Evolutionary conservation across 2,888 invertebrate genomes (phyloP).

Genomic region (Dasypogon diadema): DNA sequence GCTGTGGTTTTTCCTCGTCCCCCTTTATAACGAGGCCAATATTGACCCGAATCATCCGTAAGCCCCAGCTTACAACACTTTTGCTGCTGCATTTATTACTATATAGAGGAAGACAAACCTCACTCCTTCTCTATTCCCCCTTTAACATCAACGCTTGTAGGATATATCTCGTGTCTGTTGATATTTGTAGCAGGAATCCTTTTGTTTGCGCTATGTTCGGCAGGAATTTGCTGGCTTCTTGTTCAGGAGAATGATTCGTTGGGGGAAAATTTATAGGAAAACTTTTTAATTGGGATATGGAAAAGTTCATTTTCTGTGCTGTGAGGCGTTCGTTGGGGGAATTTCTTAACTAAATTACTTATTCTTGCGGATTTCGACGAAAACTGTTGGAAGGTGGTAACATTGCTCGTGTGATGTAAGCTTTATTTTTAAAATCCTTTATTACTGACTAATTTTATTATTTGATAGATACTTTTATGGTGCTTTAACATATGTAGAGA

Average conservation of each 20-base stretch:
- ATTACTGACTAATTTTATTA: too few species aligned
- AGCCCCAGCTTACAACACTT: conserved; percentile 59
- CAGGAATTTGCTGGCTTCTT: conserved; percentile 26
- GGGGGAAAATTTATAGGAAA: conserved; percentile 57
- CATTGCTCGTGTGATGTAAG: too few species aligned
- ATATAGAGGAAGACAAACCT: conserved; percentile 26
- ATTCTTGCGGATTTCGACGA: too few species aligned
- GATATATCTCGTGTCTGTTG: conserved; percentile 44
- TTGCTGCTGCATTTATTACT: conserved; percentile 52
- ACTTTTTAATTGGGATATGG: conserved; percentile 59
- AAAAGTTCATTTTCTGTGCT: conserved; percentile 51
- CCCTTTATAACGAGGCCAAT: conserved; percentile 59
- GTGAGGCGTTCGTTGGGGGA: not conserved
- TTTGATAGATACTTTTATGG: too few species aligned
- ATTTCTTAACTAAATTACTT: conserved; percentile 6
- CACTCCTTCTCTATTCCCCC: conserved; percentile 44
- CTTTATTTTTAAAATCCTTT: too few species aligned
- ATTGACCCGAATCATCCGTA: conserved; percentile 58
- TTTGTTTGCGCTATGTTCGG: conserved; percentile 30
- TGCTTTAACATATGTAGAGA: too few species aligned
- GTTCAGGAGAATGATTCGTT: conserved; percentile 36
- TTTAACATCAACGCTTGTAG: conserved; percentile 18
- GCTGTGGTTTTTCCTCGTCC: conserved; percentile 53
- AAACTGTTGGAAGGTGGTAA: too few species aligned
- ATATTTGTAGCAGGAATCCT: conserved; percentile 41